Evolutionary conservation across 2,797 vertebrate species (phyloP).

Genomic region (Sebastes steindachneri): DNA sequence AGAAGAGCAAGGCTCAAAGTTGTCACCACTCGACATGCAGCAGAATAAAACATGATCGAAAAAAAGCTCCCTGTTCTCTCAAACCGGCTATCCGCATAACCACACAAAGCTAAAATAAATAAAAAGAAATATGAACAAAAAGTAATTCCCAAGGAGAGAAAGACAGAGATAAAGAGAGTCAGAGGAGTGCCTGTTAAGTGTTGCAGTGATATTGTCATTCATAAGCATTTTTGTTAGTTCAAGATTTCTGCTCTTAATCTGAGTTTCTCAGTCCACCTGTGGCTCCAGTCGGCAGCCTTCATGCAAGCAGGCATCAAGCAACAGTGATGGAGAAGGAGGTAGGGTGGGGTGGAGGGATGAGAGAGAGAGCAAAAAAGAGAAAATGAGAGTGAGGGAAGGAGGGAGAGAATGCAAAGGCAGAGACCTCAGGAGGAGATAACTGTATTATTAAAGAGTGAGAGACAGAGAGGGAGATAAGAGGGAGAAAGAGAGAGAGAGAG

Average conservation of each 20-base stretch:
- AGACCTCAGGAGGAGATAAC: conserved; percentile 75
- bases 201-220: conserved; percentile 78
- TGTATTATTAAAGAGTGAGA: conserved; percentile 64
- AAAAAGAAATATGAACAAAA: conserved; percentile 38
- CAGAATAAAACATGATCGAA: conserved; percentile 69
- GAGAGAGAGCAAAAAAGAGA: conserved; percentile 48
- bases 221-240: conserved; percentile 87
- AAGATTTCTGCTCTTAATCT: conserved; percentile 66
- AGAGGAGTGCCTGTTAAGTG: conserved; percentile 76
- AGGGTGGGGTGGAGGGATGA: conserved; percentile 45
- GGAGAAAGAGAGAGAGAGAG: conserved; percentile 40
- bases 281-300: conserved; percentile 91
- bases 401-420: conserved; percentile 69
- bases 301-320: conserved; percentile 99
- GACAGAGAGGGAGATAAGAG: conserved; percentile 62
- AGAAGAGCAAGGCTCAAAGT: conserved; percentile 77
- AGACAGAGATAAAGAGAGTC: conserved; percentile 66
- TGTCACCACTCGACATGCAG: conserved; percentile 83
- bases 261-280: conserved; percentile 83
- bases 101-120: conserved; percentile 63
- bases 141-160: conserved; percentile 63
- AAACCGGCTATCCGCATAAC: conserved; percentile 67
- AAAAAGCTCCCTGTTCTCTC: conserved; percentile 62
- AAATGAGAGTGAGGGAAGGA: conserved; percentile 44
- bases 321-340: conserved; percentile 80